Conservation (phyloP, 1,140 invertebrate species). For the Anadara kagoshimensis region DNA sequence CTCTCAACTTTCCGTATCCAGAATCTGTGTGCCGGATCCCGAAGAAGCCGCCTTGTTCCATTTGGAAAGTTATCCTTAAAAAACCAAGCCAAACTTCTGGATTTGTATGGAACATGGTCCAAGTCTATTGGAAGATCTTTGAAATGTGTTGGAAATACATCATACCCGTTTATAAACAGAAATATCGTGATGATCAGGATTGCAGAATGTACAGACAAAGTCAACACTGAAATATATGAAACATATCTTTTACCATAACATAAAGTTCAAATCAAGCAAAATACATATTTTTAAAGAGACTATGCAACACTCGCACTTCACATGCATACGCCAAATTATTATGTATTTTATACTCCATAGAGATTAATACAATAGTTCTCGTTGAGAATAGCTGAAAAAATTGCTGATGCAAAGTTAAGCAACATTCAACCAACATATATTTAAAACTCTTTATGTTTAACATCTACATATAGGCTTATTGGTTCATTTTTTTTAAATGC, state of each 20-base stretch:
- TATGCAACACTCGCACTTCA: too few relatives aligned
- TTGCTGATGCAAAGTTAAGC: not conserved
- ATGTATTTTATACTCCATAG: not conserved
- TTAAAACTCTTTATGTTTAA: too few relatives aligned
- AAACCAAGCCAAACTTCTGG: constrained; percentile 24
- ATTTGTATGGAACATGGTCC: constrained; percentile 34
- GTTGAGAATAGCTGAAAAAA: too few relatives aligned
- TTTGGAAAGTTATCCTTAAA: constrained; percentile 15
- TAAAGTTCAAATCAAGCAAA: not conserved
- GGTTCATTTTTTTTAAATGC: too few relatives aligned
- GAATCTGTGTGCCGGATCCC: constrained; percentile 3
- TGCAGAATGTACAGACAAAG: constrained; percentile 12
- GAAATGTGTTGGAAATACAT: constrained; percentile 39
- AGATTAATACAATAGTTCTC: not conserved
- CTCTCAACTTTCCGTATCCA: constrained; percentile 20
- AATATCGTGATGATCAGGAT: constrained; percentile 17
- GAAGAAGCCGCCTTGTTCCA: constrained; percentile 3
- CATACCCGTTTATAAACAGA: constrained; percentile 19
- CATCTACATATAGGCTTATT: too few relatives aligned
- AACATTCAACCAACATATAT: not conserved
- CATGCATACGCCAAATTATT: not conserved
- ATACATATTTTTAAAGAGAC: not conserved
- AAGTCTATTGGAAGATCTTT: constrained; percentile 34
- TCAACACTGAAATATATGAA: constrained; percentile 24
- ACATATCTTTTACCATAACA: not conserved